Evolutionary conservation across 1,140 invertebrate genomes (phyloP).

Genomic region (Nymphalis io): DNA sequence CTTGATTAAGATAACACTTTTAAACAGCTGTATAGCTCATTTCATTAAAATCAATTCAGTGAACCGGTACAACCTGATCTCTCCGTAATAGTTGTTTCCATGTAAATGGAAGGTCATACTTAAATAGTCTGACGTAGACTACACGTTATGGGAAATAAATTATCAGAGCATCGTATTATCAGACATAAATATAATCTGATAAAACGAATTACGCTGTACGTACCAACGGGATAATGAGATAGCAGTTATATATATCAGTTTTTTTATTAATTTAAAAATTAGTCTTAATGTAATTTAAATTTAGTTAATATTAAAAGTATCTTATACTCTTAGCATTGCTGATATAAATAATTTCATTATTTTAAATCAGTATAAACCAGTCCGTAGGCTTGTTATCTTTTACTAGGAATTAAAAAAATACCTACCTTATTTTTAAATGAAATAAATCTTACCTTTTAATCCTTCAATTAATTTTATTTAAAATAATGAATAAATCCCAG

Average conservation of each 20-base stretch:
- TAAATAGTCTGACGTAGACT: neutral
- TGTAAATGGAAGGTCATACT: neutral
- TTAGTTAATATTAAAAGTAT: no score
- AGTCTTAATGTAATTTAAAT: neutral
- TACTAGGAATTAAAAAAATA: no score
- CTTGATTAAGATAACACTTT: neutral
- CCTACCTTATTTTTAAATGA: no score
- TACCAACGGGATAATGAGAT: neutral
- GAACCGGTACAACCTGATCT: neutral
- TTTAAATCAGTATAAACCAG: no score
- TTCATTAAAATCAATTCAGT: slow-evolving; percentile 2
- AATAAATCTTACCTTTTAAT: no score
- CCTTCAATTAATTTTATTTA: no score
- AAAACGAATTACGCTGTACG: neutral
- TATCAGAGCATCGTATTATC: neutral
- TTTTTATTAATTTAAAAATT: neutral
- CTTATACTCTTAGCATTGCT: no score
- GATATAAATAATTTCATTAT: no score
- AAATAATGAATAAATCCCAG: no score
- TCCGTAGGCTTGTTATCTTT: no score
- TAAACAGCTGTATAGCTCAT: slow-evolving; percentile 5
- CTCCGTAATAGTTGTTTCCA: neutral
- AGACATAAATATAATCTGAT: neutral
- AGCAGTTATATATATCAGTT: neutral
- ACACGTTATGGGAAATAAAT: slow-evolving; percentile 3